phyloP scores from a whole-genome alignment of 2,797 vertebrate genomes.

The Lacerta agilis region DNA sequence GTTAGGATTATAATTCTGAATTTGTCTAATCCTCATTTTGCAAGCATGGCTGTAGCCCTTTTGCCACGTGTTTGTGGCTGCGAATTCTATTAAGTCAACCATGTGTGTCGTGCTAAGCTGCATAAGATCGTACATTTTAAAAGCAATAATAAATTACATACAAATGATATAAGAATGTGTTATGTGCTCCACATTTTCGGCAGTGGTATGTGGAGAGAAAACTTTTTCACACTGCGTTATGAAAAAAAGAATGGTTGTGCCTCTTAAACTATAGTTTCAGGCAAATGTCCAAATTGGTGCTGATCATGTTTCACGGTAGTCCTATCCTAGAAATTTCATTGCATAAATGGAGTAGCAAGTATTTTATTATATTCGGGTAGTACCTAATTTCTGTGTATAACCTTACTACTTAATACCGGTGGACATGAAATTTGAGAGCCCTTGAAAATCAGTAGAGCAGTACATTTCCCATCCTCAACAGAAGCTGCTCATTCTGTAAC shows the following conservation, averaged over 20 bases:
- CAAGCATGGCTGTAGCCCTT: not conserved
- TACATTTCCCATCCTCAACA: not conserved
- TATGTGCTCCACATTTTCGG: not conserved
- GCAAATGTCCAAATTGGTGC: conserved; percentile 24
- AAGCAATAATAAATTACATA: not conserved
- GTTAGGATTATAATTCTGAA: not conserved
- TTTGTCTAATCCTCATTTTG: not conserved
- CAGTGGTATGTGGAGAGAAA: not conserved
- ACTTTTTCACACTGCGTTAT: too few relatives aligned
- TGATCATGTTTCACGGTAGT: conserved; percentile 39
- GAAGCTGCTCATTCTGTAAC: not conserved
- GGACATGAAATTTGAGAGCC: conserved; percentile 24
- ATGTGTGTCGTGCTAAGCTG: not conserved
- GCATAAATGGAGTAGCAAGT: conserved; percentile 30
- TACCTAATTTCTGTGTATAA: conserved; percentile 28
- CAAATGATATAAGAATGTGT: not conserved
- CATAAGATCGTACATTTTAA: not conserved
- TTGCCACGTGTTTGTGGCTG: not conserved
- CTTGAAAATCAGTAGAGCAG: conserved; percentile 45
- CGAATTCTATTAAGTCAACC: not conserved
- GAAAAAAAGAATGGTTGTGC: not conserved
- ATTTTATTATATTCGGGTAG: conserved; percentile 43
- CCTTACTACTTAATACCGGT: conserved; percentile 22
- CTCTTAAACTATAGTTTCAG: conserved; percentile 32
- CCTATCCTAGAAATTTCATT: conserved; percentile 36